Base-by-base conservation (phyloP, 2,888 invertebrate species). In the Eupithecia subfuscata region DNA sequence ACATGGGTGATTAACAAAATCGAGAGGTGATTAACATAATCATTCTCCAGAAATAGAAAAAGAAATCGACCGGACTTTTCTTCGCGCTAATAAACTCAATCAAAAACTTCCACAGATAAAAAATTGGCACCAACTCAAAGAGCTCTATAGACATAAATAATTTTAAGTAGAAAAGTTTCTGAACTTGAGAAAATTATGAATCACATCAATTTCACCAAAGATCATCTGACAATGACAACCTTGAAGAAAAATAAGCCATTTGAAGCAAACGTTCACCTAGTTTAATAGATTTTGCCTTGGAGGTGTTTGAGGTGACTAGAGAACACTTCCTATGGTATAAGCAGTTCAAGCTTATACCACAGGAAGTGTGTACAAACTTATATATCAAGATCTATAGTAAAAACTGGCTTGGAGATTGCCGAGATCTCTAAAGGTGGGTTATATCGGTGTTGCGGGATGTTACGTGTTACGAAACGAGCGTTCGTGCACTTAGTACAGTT, bases 171-270 rank as follows among this genome's bases (percentile, higher is more conserved):
- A 70, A 77, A 77, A 77, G 70, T 77, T 77, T 77, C 69, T 43
- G 22, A 70, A 73, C 70, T 73, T 45, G 37, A 69, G 70, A 63
- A 70, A 77, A 75, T 73, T 75, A 79, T 79, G 78, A 76, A 79
- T 78, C 78, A 78, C 78, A 80, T 74, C 75, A 78, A 84, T 85
- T 83, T 82, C 78, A 82, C 84, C 80, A 80, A 81, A 75, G 72
- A 78, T 77, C 77, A 80, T 80, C 79, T 78, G 74, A 78, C 83
- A 83, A 82, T 81, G 85, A 86, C 82, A 84, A 82, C 75, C 80
- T 82, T 79, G 77, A 84, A 78, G 83, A 84, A 86, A 87, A 89
- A 86, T 87, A 86, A 87, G 87, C 86, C 85, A 84, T 90, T 90
- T 82, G 85, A 83, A 84, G 86, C 88, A 89, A 86, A 88, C 87